These are phyloP conservation scores for Macaria liturata DNA, from an alignment of 2,888 invertebrate genomes.

Conservation along the genomic window DNA sequence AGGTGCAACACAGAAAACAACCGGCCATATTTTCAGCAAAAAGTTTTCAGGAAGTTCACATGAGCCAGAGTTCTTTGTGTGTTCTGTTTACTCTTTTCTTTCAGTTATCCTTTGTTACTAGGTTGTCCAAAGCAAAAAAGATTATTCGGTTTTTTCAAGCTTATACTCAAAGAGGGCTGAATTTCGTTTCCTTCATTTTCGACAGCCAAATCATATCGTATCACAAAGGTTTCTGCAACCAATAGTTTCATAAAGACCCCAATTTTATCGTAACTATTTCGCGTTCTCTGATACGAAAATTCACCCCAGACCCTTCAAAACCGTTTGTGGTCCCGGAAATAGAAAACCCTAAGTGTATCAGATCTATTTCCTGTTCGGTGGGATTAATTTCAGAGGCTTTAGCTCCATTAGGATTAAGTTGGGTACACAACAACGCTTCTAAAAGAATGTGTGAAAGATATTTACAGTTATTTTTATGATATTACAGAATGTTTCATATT, in stretches of 20 bases:
- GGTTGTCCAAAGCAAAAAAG: conserved; percentile 1
- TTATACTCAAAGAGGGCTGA: too few relatives aligned
- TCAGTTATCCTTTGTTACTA: not conserved
- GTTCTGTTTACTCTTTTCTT: not conserved
- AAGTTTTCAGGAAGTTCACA: not conserved
- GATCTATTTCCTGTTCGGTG: conserved; percentile 42
- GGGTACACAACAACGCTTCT: conserved; percentile 2
- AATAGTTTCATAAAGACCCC: too few relatives aligned
- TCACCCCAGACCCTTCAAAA: not conserved
- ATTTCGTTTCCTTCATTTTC: too few relatives aligned
- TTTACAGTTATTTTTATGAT: too few relatives aligned
- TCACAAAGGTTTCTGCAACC: too few relatives aligned
- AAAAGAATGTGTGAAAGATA: conserved; percentile 1
- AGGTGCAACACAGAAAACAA: too few relatives aligned
- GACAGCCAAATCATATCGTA: too few relatives aligned
- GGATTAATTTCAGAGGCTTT: conserved; percentile 35
- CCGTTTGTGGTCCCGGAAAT: conserved; percentile 43
- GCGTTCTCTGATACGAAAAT: too few relatives aligned
- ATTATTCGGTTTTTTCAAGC: conserved; percentile 1
- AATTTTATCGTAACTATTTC: too few relatives aligned
- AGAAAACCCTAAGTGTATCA: conserved; percentile 47
- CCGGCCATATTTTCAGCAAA: not conserved
- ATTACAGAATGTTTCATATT: too few relatives aligned
- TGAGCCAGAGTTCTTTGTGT: conserved; percentile 1
- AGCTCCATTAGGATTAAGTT: conserved; percentile 13